These are phyloP conservation scores for Uromys caudimaculatus DNA, from an alignment of 2,797 vertebrate genomes.

Conservation along the genomic window DNA sequence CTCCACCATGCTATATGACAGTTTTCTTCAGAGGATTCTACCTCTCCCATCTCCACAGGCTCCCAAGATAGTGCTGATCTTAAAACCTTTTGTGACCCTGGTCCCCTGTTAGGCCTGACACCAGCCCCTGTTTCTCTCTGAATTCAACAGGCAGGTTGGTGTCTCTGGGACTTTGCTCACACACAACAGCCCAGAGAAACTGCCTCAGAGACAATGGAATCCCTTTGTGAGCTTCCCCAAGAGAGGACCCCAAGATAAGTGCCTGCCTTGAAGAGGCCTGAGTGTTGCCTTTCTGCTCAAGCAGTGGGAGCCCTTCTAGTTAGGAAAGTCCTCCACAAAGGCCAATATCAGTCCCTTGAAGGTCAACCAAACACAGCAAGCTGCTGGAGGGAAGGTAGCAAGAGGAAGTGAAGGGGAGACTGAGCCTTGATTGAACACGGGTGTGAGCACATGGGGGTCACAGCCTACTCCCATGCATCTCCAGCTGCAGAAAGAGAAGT, in stretches of 20 bases:
- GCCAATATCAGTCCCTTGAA: background rate
- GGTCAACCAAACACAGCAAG: background rate
- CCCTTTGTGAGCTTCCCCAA: background rate
- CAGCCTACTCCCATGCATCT: background rate
- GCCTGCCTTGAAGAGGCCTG: background rate
- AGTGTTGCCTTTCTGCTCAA: background rate
- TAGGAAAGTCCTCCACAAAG: background rate
- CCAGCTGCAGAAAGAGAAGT: background rate
- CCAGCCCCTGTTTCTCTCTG: background rate
- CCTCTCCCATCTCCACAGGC: accelerated
- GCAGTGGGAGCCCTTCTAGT: background rate
- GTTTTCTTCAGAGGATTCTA: background rate
- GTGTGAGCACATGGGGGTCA: background rate
- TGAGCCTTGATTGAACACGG: background rate
- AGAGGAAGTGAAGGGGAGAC: background rate
- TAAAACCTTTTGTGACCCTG: background rate
- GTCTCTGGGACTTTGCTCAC: background rate
- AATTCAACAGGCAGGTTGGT: no score
- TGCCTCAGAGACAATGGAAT: background rate
- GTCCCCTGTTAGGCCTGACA: background rate
- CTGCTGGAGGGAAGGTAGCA: background rate
- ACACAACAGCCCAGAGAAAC: background rate
- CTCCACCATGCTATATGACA: accelerated
- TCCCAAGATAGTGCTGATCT: background rate
- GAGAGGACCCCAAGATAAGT: background rate